Evolutionary conservation across 1,140 invertebrate species (phyloP).

Genomic region (Coelopa frigida): DNA sequence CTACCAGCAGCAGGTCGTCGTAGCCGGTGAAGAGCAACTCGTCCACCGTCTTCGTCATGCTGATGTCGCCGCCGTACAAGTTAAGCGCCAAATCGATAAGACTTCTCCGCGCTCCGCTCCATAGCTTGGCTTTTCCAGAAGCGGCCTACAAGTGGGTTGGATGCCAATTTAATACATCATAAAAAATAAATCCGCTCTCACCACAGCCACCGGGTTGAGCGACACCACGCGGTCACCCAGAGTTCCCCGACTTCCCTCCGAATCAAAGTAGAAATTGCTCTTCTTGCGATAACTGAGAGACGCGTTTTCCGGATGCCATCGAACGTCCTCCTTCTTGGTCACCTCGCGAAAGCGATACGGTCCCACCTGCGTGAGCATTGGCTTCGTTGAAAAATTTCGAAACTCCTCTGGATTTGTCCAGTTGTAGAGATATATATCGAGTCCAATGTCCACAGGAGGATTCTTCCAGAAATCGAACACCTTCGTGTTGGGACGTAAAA

Average conservation of each 20-base stretch:
- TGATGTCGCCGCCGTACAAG: slow-evolving; percentile 47
- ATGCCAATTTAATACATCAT: slow-evolving; percentile 75
- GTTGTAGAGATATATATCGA: slow-evolving; percentile 71
- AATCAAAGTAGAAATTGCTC: slow-evolving; percentile 69
- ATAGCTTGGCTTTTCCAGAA: slow-evolving; percentile 24
- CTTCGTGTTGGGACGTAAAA: slow-evolving; percentile 1
- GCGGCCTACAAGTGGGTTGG: slow-evolving; percentile 54
- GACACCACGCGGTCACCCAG: slow-evolving; percentile 69
- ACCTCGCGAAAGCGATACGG: slow-evolving; percentile 66
- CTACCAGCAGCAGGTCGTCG: slow-evolving; percentile 57
- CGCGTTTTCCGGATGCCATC: slow-evolving; percentile 61
- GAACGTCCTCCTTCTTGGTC: slow-evolving; percentile 56
- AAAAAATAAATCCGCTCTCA: slow-evolving; percentile 61
- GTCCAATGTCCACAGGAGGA: slow-evolving; percentile 63
- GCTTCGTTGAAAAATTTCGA: slow-evolving; percentile 47
- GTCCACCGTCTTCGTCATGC: slow-evolving; percentile 55
- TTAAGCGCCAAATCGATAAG: slow-evolving; percentile 50
- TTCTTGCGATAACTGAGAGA: slow-evolving; percentile 74
- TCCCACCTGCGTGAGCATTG: slow-evolving; percentile 58
- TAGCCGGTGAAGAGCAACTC: slow-evolving; percentile 73
- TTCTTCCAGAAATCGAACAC: slow-evolving; percentile 55
- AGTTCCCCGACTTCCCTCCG: slow-evolving; percentile 60
- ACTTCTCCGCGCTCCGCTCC: slow-evolving; percentile 50
- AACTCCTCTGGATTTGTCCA: slow-evolving; percentile 71
- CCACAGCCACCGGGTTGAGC: slow-evolving; percentile 73